These are phyloP conservation scores for Seriola rivoliana DNA, from an alignment of 2,113 vertebrate species.

Conservation along the genomic window DNA sequence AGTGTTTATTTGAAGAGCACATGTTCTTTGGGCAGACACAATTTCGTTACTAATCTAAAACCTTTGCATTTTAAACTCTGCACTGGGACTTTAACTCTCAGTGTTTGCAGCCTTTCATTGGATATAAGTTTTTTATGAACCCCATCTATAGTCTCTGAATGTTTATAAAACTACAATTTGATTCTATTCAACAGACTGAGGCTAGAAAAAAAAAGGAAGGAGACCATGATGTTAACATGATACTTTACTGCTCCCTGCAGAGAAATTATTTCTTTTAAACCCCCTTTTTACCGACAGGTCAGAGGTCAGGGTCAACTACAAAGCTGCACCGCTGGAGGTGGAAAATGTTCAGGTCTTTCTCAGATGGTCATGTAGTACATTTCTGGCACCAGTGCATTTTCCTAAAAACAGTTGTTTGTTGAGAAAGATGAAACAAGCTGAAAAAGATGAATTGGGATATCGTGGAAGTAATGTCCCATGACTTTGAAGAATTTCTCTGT, in stretches of 20 bases:
- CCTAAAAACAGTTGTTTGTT: background rate
- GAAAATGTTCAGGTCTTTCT: conserved; percentile 24
- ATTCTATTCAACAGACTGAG: background rate
- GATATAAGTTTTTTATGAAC: background rate
- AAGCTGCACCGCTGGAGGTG: conserved; percentile 35
- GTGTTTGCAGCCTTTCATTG: background rate
- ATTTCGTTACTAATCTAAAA: background rate
- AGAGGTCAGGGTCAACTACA: conserved; percentile 49
- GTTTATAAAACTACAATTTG: background rate
- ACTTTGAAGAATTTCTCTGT: background rate
- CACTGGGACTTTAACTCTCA: background rate
- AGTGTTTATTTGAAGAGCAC: background rate
- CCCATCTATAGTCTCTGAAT: background rate
- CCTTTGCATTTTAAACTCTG: no score
- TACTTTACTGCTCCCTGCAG: conserved; percentile 42
- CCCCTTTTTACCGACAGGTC: conserved; percentile 25
- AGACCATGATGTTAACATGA: conserved; percentile 38
- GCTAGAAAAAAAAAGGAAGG: background rate
- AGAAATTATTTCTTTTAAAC: background rate
- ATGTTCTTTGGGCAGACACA: background rate
- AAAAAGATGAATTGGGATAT: background rate
- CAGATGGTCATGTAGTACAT: background rate
- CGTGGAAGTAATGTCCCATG: background rate
- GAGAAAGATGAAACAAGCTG: background rate
- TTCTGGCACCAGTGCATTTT: background rate